Percentiles rank a stretch among this genome's conserved stretches.
Conservation (phyloP, 2,888 invertebrate species). For the Alsophila aescularia region DNA sequence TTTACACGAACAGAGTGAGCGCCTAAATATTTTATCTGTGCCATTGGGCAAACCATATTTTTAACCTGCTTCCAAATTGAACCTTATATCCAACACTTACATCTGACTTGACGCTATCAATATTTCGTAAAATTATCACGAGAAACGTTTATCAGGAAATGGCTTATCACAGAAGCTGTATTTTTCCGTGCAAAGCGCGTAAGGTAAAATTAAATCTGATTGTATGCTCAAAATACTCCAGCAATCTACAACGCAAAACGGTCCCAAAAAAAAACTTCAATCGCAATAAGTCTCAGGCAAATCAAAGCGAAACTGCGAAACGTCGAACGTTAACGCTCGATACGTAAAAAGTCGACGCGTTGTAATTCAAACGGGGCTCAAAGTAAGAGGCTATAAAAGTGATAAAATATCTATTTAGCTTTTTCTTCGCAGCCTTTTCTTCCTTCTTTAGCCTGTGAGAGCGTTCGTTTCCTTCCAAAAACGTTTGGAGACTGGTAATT, state of each 20-base stretch:
- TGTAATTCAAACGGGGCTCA: slow-evolving; percentile 72
- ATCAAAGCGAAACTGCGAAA: slow-evolving; percentile 37
- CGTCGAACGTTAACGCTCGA: slow-evolving; percentile 42
- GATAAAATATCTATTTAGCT: slow-evolving; percentile 82
- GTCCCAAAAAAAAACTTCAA: slow-evolving; percentile 19
- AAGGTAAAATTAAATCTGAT: background rate
- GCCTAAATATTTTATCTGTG: no score
- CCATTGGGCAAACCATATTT: no score
- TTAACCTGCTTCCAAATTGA: no score
- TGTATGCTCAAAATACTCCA: background rate
- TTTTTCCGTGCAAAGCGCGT: background rate
- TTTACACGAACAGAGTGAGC: no score
- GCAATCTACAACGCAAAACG: slow-evolving; percentile 3
- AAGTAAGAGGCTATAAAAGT: slow-evolving; percentile 78
- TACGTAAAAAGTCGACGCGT: slow-evolving; percentile 51
- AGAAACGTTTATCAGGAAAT: background rate
- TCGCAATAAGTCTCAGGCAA: slow-evolving; percentile 34
- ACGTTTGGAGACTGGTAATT: slow-evolving; percentile 75
- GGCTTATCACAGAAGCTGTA: background rate
- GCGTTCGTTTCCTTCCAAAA: slow-evolving; percentile 69
- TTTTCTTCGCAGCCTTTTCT: slow-evolving; percentile 61
- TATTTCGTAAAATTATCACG: background rate
- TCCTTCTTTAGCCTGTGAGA: slow-evolving; percentile 49
- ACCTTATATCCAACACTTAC: no score
- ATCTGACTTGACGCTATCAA: no score